Percentiles rank a stretch among this genome's conserved stretches.
Evolutionary conservation across 2,113 vertebrate genomes (phyloP).

Genomic region (Serinus canaria): DNA sequence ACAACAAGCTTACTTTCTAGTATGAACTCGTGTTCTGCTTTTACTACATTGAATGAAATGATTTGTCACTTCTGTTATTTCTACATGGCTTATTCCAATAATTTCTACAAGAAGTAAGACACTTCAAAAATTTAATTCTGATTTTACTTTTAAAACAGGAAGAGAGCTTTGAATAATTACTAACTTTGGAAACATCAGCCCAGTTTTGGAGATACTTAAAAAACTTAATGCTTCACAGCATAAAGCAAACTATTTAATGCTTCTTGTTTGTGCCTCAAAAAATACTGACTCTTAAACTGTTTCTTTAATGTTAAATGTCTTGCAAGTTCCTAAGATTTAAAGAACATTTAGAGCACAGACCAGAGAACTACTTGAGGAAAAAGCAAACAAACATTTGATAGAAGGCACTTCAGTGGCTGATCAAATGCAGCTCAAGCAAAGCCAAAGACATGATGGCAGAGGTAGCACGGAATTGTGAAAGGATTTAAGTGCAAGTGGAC

Average conservation of each 20-base stretch:
- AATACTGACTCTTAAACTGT: not conserved
- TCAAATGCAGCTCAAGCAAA: not conserved
- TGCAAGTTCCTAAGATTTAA: not conserved
- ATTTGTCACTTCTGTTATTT: not conserved
- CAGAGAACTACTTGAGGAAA: not conserved
- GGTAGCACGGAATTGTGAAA: not conserved
- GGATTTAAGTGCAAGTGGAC: not conserved
- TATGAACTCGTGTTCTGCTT: not conserved
- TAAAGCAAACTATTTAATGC: not conserved
- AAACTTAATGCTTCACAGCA: not conserved
- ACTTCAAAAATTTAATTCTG: not conserved
- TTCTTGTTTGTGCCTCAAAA: not conserved
- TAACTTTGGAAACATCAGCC: not conserved
- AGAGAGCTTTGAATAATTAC: not conserved
- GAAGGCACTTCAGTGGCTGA: not conserved
- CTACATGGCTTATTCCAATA: not conserved
- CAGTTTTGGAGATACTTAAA: not conserved
- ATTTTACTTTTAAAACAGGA: not conserved
- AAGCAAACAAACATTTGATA: not conserved
- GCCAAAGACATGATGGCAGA: not conserved
- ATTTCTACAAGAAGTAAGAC: not conserved
- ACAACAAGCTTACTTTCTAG: not conserved
- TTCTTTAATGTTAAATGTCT: not conserved
- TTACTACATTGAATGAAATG: not conserved
- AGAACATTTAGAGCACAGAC: not conserved